phyloP scores from a whole-genome alignment of 64 coral and sea anemone genomes.

The Porites australiensis region DNA sequence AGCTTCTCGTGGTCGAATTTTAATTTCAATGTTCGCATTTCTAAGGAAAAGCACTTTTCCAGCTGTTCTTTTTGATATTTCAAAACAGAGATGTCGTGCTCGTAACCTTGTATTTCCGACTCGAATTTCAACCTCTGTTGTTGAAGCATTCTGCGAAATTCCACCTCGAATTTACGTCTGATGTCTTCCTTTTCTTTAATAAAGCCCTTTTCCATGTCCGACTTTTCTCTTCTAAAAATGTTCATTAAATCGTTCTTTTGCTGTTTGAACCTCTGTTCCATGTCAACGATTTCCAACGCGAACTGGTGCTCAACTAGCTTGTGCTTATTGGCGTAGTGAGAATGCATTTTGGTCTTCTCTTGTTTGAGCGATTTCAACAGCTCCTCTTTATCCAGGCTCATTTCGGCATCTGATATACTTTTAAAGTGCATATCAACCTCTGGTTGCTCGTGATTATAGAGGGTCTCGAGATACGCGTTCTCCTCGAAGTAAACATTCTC shows the following conservation, averaged over 20 bases:
- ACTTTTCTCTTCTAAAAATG: slow-evolving; percentile 94
- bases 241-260: slow-evolving; percentile 98
- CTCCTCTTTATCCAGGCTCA: slow-evolving; percentile 70
- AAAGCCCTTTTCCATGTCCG: slow-evolving; percentile 73
- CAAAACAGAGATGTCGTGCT: slow-evolving; percentile 95
- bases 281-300: slow-evolving; percentile 88
- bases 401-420: slow-evolving; percentile 56
- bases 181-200: slow-evolving; percentile 91
- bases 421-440: slow-evolving; percentile 98
- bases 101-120: slow-evolving; percentile 90
- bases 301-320: slow-evolving; percentile 92
- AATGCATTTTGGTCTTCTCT: slow-evolving; percentile 85
- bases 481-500: slow-evolving; percentile 92
- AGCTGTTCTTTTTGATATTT: slow-evolving; percentile 98
- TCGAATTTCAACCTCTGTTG: slow-evolving; percentile 95
- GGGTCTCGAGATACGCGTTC: slow-evolving; percentile 61
- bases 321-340: slow-evolving; percentile 79
- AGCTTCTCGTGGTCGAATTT: slow-evolving; percentile 92
- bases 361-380: slow-evolving; percentile 64
- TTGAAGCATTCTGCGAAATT: slow-evolving; percentile 85
- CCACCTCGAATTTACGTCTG: slow-evolving; percentile 87
- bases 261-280: slow-evolving; percentile 90
- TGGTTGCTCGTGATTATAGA: slow-evolving; percentile 77
- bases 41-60: slow-evolving; percentile 83
- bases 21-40: slow-evolving; percentile 91